Conservation (phyloP, 2,888 invertebrate genomes). For the Lasioglossum zephyrum region DNA sequence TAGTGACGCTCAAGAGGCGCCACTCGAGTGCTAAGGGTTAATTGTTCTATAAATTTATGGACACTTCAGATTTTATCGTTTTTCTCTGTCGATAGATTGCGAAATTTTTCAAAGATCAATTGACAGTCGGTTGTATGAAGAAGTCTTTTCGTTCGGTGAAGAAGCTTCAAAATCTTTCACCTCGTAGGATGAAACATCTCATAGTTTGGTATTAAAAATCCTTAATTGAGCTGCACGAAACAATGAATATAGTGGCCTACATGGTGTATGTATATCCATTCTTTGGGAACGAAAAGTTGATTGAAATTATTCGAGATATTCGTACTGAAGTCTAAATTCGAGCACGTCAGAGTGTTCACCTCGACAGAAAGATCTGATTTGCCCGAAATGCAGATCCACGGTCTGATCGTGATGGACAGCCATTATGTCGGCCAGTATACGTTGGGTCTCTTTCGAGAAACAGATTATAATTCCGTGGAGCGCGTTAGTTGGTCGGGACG, state of each 20-base stretch:
- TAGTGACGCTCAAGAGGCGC: no score
- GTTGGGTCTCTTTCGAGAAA: not conserved
- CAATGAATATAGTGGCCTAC: no score
- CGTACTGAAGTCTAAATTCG: not conserved
- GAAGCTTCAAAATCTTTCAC: not conserved
- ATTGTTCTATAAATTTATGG: not conserved
- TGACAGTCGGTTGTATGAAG: not conserved
- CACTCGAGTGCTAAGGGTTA: no score
- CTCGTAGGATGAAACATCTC: not conserved
- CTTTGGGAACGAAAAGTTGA: no score
- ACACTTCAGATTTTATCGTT: not conserved
- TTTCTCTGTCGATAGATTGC: not conserved
- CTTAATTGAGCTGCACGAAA: not conserved
- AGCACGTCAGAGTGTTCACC: not conserved
- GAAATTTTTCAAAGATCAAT: not conserved
- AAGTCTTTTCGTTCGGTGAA: not conserved
- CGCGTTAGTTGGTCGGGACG: not conserved
- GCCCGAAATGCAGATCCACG: not conserved
- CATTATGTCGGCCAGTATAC: not conserved
- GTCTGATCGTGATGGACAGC: not conserved
- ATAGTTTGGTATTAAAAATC: no score
- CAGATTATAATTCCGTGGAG: not conserved
- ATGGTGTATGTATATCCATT: no score
- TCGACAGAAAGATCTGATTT: not conserved
- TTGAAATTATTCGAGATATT: not conserved